A percentile compares a stretch with the other conserved stretches of the same genome.
These are phyloP conservation scores for Merodon equestris DNA, from an alignment of 2,888 invertebrate genomes.

Conservation along the genomic window DNA sequence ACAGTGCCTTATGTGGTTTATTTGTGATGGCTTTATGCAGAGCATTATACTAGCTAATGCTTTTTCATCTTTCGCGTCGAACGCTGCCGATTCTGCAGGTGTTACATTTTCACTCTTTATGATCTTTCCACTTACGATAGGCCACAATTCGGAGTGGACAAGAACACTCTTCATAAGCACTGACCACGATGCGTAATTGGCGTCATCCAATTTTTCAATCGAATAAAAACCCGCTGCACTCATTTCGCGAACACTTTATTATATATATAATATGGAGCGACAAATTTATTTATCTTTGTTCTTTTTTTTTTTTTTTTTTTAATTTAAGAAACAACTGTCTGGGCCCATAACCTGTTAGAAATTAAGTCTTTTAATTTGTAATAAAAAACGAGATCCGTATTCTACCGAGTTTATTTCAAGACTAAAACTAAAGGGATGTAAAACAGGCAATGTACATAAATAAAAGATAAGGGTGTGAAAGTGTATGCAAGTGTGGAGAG, in stretches of 20 bases:
- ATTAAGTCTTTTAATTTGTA: too few relatives aligned
- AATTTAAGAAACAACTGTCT: constrained; percentile 6
- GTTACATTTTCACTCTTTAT: constrained; percentile 6
- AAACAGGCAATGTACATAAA: too few relatives aligned
- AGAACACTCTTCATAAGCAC: constrained; percentile 28
- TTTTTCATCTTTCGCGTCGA: constrained; percentile 28
- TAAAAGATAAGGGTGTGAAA: too few relatives aligned
- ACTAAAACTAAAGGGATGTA: too few relatives aligned
- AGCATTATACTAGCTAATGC: constrained; percentile 35
- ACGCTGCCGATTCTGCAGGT: constrained; percentile 12
- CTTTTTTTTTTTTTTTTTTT: neutral
- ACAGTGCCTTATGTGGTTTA: constrained; percentile 73
- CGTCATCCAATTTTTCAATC: constrained; percentile 14
- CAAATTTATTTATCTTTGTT: too few relatives aligned
- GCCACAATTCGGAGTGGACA: constrained; percentile 27
- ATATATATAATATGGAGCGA: too few relatives aligned
- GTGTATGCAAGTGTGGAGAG: too few relatives aligned
- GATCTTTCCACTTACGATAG: constrained; percentile 1
- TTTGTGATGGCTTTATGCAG: constrained; percentile 60
- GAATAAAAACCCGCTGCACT: constrained; percentile 24
- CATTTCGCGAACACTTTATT: constrained; percentile 2
- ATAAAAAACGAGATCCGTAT: too few relatives aligned
- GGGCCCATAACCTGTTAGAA: constrained; percentile 30
- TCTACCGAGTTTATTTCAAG: too few relatives aligned
- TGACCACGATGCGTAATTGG: constrained; percentile 23